Base-by-base conservation (phyloP, 2,797 vertebrate genomes). In the Hippopotamyrus pictus region DNA sequence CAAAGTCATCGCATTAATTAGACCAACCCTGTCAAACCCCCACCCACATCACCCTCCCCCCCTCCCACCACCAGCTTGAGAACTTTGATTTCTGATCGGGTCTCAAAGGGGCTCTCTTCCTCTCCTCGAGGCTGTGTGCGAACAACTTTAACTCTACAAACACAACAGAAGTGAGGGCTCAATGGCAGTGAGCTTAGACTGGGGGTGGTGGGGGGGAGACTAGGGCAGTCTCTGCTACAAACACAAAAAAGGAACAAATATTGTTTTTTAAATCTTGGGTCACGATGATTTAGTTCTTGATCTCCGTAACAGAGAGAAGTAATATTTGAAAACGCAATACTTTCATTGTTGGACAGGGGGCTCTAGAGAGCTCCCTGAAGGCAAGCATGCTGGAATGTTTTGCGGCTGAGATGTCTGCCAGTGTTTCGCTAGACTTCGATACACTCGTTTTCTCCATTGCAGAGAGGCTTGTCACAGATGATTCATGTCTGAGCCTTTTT, bases 321-420 rank as follows among this genome's bases (percentile, higher is more conserved):
- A 29, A 86, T n/a, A 41, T 17, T 54, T 86, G 33, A 44, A 86
- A 37, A n/a, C 1, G 25, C 29, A 51, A 54, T 86, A 37, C 48
- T 14, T 86, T 19, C 17, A 19, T 86, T 86, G 25, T 19, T 41
- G 17, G 85, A 86, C 85, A 86, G 85, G 85, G 53, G 85, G 85
- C 50, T 8, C 53, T 51, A 86, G 85, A 86, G 85, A 57, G 85
- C 85, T 86, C 85, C 33, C 85, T 19, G 50, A 54, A 57, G 14
- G 17, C n/a, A 57, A 19, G 14, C 25, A 2, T 57, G 25, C 85
- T n/a, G 85, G 6, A 37, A 14, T 86, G 53, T 86, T 33, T 29
- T 86, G 5, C 11, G 9, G 6, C 41, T 84, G 19, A 84, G 46
- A 46, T 25, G 41, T 46, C 44, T 48, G 79, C n/a, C 79, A 25